A percentile compares a stretch with the other conserved stretches of the same genome.
Evolutionary conservation across 2,797 vertebrate species (phyloP).

Genomic region (Rhyacichthys aspro): DNA sequence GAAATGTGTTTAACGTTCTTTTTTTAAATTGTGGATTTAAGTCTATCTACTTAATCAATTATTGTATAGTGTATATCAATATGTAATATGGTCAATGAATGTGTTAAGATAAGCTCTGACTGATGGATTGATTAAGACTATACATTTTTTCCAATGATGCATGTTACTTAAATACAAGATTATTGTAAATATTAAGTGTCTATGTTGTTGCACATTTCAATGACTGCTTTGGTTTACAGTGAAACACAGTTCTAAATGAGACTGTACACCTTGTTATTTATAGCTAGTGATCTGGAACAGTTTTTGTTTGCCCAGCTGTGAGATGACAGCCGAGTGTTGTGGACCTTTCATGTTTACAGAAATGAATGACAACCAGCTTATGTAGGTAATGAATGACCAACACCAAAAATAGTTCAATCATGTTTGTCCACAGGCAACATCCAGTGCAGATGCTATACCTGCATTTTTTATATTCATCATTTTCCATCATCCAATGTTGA

Average conservation of each 20-base stretch:
- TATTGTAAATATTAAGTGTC: not conserved
- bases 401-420: no score
- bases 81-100: no score
- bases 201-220: not conserved
- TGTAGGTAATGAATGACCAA: no score
- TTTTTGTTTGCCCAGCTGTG: slow-evolving; percentile 38
- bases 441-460: not conserved
- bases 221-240: slow-evolving; percentile 4
- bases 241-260: slow-evolving; percentile 21
- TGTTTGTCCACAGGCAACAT: not conserved
- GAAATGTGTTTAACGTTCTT: no score
- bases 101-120: no score
- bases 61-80: no score
- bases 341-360: slow-evolving; percentile 16
- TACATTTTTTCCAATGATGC: no score
- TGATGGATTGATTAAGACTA: no score
- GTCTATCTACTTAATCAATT: no score
- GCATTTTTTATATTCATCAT: no score
- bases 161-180: not conserved
- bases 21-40: no score
- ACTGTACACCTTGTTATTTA: slow-evolving; percentile 28
- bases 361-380: not conserved
- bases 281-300: slow-evolving; percentile 33
- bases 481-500: no score
- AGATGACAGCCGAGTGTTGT: slow-evolving; percentile 24